Conservation (phyloP, 1,140 invertebrate species). For the Drosophila orosa region DNA sequence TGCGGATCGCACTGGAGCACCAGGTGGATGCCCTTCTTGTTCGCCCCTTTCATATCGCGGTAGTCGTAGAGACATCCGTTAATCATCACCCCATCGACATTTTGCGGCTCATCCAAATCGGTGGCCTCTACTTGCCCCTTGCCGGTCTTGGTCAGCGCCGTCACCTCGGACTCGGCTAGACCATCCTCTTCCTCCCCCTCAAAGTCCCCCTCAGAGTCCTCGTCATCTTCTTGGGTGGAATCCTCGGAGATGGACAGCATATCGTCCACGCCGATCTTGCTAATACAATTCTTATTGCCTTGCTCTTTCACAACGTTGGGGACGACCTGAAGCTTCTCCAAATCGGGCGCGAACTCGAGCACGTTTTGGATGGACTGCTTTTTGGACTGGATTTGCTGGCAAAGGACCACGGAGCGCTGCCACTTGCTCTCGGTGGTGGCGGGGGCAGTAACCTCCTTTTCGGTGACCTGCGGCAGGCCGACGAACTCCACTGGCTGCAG, state of each 20-base stretch:
- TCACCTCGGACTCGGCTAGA: neutral
- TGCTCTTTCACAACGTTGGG: neutral
- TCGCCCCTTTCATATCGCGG: neutral
- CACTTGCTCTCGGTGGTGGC: constrained; percentile 29
- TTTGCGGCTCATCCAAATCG: neutral
- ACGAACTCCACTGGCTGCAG: constrained; percentile 42
- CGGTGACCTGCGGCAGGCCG: constrained; percentile 50
- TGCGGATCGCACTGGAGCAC: constrained; percentile 58
- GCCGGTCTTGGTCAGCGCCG: no score
- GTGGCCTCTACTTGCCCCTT: neutral
- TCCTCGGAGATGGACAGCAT: constrained; percentile 11
- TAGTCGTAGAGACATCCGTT: constrained; percentile 49
- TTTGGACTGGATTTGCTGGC: constrained; percentile 21
- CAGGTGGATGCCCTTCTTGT: constrained; percentile 7
- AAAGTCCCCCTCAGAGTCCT: neutral
- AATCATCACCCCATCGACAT: constrained; percentile 28
- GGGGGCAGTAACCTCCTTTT: constrained; percentile 35
- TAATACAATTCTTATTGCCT: neutral
- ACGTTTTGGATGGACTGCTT: constrained; percentile 41
- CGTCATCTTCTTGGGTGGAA: constrained; percentile 11
- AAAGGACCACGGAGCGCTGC: constrained; percentile 43
- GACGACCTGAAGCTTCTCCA: constrained; percentile 53
- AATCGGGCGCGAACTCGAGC: constrained; percentile 51
- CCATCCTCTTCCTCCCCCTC: neutral
- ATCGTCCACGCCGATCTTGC: neutral